A percentile compares a stretch with the other conserved stretches of the same genome.
phyloP scores from a whole-genome alignment of 37 sponge, comb jelly and placozoan genomes.

The Bolinopsis microptera region DNA sequence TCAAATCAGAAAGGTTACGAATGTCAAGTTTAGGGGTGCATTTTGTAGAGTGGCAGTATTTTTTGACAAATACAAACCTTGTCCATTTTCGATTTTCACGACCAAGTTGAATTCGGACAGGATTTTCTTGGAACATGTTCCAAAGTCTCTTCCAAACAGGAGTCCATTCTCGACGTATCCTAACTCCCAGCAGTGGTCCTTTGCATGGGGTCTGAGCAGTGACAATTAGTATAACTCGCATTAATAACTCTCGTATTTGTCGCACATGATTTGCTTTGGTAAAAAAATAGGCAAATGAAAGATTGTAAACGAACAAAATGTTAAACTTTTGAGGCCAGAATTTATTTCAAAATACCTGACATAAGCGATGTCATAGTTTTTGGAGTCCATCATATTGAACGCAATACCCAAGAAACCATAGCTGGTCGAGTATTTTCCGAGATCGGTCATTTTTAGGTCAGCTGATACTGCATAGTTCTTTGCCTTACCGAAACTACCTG shows the following conservation, averaged over 20 bases:
- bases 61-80: not conserved
- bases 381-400: slow-evolving; percentile 54
- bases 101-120: not conserved
- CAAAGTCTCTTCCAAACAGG: slow-evolving; percentile 43
- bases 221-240: too few relatives aligned
- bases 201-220: slow-evolving; percentile 33
- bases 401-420: slow-evolving; percentile 40
- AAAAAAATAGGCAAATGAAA: too few relatives aligned
- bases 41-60: not conserved
- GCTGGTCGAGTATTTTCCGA: slow-evolving; percentile 43
- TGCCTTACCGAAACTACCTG: slow-evolving; percentile 15
- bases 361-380: slow-evolving; percentile 60
- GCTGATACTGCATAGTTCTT: slow-evolving; percentile 40
- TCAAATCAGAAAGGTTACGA: too few relatives aligned
- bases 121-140: not conserved
- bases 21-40: not conserved
- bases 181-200: slow-evolving; percentile 49
- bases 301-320: too few relatives aligned
- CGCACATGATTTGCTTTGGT: too few relatives aligned
- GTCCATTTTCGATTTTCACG: slow-evolving; percentile 35
- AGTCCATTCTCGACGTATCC: slow-evolving; percentile 47
- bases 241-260: too few relatives aligned
- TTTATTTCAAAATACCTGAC: too few relatives aligned
- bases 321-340: too few relatives aligned
- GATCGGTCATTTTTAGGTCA: not conserved